Conservation (phyloP, 2,113 vertebrate species). For the Cariama cristata region DNA sequence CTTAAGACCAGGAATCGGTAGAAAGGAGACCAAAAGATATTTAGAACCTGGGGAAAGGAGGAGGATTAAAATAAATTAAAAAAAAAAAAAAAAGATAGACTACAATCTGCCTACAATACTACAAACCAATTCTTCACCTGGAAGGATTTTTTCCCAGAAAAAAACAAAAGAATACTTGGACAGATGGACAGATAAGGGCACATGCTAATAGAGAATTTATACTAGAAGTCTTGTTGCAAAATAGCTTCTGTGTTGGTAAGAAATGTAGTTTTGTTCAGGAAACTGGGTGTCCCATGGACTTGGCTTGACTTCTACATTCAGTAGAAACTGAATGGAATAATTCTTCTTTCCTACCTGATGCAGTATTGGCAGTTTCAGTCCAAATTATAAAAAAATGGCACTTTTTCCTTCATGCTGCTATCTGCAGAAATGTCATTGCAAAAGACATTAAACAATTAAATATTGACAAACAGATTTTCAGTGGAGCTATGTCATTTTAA, state of each 20-base stretch:
- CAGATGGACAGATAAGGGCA: not conserved
- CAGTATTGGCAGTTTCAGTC: not conserved
- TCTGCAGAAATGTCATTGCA: not conserved
- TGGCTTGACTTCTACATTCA: not conserved
- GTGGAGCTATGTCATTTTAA: not conserved
- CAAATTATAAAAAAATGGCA: not conserved
- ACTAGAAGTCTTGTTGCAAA: not conserved
- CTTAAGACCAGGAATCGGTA: not conserved
- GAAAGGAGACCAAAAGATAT: not conserved
- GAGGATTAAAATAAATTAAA: not conserved
- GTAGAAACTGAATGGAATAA: not conserved
- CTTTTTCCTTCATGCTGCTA: not conserved
- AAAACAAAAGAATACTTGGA: not conserved
- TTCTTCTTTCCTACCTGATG: not conserved
- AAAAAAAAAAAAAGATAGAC: not conserved
- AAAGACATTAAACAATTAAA: not conserved
- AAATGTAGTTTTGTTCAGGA: not conserved
- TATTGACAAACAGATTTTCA: not conserved
- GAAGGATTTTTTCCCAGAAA: not conserved
- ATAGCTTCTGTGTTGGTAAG: not conserved
- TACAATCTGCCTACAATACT: not conserved
- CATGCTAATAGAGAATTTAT: not conserved
- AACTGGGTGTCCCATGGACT: not conserved
- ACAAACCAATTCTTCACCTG: not conserved
- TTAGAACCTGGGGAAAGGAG: not conserved